These are phyloP conservation scores for Busseola fusca DNA, from an alignment of 2,888 invertebrate genomes.

Conservation along the genomic window DNA sequence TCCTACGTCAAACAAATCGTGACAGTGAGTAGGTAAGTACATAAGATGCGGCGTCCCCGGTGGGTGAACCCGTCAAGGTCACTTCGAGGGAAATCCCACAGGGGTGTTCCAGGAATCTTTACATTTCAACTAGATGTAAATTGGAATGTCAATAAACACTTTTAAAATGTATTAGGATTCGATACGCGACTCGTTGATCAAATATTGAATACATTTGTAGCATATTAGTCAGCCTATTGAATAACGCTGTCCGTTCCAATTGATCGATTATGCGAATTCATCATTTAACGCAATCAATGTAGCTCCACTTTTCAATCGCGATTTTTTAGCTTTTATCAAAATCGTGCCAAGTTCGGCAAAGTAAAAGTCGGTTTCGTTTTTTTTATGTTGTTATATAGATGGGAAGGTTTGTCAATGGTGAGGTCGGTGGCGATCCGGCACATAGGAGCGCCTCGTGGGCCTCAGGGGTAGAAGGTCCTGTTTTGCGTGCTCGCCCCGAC, in stretches of 20 bases:
- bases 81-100: constrained; percentile 75
- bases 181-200: constrained; percentile 34
- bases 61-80: constrained; percentile 80
- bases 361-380: constrained; percentile 49
- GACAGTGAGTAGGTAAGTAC: constrained; percentile 73
- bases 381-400: constrained; percentile 53
- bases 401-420: constrained; percentile 60
- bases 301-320: constrained; percentile 28
- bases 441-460: constrained; percentile 81
- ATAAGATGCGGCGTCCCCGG: constrained; percentile 76
- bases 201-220: constrained; percentile 31
- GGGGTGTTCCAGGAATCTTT: constrained; percentile 75
- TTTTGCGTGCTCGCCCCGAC: constrained; percentile 87
- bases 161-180: constrained; percentile 32
- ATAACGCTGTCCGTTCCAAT: constrained; percentile 38
- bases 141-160: constrained; percentile 54
- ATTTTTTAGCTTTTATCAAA: constrained; percentile 32
- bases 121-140: constrained; percentile 64
- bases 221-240: constrained; percentile 47
- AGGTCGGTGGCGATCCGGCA: constrained; percentile 76
- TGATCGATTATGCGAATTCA: constrained; percentile 53
- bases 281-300: constrained; percentile 48
- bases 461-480: constrained; percentile 86
- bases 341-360: constrained; percentile 50
- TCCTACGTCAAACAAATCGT: constrained; percentile 66